phyloP scores from a whole-genome alignment of 2,113 vertebrate species.

The Takifugu flavidus region DNA sequence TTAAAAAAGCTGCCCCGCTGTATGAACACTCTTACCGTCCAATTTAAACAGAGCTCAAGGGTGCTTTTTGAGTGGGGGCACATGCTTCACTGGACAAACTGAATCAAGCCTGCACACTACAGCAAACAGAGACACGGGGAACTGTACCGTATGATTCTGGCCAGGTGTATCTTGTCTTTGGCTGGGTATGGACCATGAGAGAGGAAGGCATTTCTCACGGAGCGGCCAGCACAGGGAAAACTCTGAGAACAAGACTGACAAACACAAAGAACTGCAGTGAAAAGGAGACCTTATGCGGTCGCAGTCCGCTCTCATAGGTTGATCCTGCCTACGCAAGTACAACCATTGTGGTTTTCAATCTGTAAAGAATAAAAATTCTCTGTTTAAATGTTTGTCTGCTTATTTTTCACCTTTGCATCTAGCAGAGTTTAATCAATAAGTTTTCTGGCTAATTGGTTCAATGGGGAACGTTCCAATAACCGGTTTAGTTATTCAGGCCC shows the following conservation, averaged over 20 bases:
- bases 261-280: constrained; percentile 12
- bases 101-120: constrained; percentile 25
- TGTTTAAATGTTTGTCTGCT: too few relatives aligned
- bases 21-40: constrained; percentile 20
- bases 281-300: constrained; percentile 8
- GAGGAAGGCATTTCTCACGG: constrained; percentile 89
- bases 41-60: constrained; percentile 18
- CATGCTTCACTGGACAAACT: constrained; percentile 41
- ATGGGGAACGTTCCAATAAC: too few relatives aligned
- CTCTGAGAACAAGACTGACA: constrained; percentile 91
- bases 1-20: not conserved
- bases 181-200: constrained; percentile 91
- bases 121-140: constrained; percentile 18
- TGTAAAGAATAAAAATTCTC: too few relatives aligned
- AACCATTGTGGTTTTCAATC: too few relatives aligned
- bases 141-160: constrained; percentile 82
- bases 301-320: constrained; percentile 14
- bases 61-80: constrained; percentile 20
- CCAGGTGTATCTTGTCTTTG: constrained; percentile 93
- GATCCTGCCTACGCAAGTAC: too few relatives aligned
- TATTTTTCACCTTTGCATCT: too few relatives aligned
- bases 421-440: too few relatives aligned
- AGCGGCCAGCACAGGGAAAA: constrained; percentile 89
- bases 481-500: too few relatives aligned
- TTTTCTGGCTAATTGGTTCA: too few relatives aligned